phyloP scores from a whole-genome alignment of 2,888 invertebrate genomes.

The Choristoneura rosaceana region DNA sequence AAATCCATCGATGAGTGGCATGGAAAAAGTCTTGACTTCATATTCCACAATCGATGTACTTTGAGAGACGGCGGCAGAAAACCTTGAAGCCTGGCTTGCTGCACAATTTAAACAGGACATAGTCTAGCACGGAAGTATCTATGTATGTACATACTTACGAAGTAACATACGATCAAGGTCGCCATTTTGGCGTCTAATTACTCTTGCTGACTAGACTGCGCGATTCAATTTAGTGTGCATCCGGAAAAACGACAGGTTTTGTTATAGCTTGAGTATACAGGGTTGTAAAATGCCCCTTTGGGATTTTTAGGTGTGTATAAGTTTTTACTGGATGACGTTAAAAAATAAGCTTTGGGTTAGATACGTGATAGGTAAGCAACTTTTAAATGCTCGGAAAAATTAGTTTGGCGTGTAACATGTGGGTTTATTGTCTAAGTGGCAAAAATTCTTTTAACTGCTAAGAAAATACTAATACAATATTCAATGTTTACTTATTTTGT shows the following conservation, averaged over 20 bases:
- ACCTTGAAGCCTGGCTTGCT: slow-evolving; percentile 10
- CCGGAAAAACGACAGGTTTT: slow-evolving; percentile 54
- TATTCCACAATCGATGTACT: background rate
- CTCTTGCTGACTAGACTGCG: background rate
- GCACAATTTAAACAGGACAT: slow-evolving; percentile 5
- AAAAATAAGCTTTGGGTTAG: too few species aligned
- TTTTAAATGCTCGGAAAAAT: background rate
- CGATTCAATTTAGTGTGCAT: slow-evolving; percentile 45
- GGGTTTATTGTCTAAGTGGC: too few species aligned
- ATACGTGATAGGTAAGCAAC: too few species aligned
- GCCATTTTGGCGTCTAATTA: slow-evolving; percentile 23
- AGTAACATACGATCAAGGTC: slow-evolving; percentile 25
- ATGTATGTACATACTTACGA: background rate
- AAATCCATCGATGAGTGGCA: background rate
- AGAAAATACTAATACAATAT: too few species aligned
- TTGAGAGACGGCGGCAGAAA: background rate
- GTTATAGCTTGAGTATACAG: slow-evolving; percentile 49
- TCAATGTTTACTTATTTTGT: too few species aligned
- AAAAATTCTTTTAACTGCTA: too few species aligned
- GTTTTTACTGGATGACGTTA: background rate
- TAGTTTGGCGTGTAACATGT: background rate
- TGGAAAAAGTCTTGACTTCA: background rate
- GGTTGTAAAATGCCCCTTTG: slow-evolving; percentile 50
- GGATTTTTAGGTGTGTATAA: background rate
- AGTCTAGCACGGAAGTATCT: slow-evolving; percentile 16